phyloP scores from a whole-genome alignment of 2,888 invertebrate genomes.

The Podotricha telesiphe region DNA sequence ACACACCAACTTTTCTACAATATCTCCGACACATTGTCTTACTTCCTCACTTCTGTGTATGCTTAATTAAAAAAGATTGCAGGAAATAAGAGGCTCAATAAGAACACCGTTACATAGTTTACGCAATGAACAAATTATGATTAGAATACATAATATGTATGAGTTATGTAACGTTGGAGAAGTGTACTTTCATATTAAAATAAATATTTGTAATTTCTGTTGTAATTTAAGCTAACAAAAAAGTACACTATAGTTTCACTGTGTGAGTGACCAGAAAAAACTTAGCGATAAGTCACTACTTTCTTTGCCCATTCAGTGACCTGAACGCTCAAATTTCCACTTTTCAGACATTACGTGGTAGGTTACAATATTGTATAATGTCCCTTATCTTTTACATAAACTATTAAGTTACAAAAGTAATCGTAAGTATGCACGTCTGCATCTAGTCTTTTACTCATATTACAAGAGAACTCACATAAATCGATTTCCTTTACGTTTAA shows the following conservation, averaged over 20 bases:
- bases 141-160: slow-evolving; percentile 43
- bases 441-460: slow-evolving; percentile 31
- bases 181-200: slow-evolving; percentile 34
- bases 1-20: neutral
- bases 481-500: slow-evolving; percentile 41
- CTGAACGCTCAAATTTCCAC: neutral
- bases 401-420: slow-evolving; percentile 13
- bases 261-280: neutral
- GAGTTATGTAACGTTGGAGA: slow-evolving; percentile 35
- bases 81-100: slow-evolving; percentile 35
- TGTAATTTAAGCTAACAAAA: neutral
- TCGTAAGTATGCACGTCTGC: slow-evolving; percentile 25
- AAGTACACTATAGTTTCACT: too few relatives aligned
- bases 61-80: slow-evolving; percentile 30
- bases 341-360: neutral
- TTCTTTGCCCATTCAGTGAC: too few relatives aligned
- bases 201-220: neutral
- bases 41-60: slow-evolving; percentile 29
- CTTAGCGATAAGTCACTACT: neutral
- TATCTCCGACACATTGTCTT: slow-evolving; percentile 32
- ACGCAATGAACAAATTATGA: slow-evolving; percentile 40
- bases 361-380: slow-evolving; percentile 11
- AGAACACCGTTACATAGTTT: slow-evolving; percentile 35
- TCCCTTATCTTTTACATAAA: neutral
- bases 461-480: slow-evolving; percentile 35